Conservation (phyloP, 1,140 invertebrate species). For the Macrobrachium nipponense region DNA sequence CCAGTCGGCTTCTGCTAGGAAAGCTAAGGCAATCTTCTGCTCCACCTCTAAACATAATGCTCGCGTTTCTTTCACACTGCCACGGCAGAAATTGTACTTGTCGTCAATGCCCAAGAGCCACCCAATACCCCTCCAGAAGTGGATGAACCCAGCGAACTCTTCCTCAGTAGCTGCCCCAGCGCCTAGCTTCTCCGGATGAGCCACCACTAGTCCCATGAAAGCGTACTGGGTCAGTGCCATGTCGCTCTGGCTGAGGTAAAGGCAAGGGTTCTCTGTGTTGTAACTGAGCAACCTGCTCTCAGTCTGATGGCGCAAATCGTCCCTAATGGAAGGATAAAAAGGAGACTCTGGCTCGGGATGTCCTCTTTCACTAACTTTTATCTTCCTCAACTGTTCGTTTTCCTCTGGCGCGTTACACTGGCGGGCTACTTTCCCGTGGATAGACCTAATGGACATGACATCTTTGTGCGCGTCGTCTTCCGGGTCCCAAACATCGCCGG, state of each 20-base stretch:
- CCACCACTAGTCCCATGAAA: slow-evolving; percentile 67
- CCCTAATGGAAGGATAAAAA: slow-evolving; percentile 2
- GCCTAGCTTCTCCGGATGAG: slow-evolving; percentile 67
- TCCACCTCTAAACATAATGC: slow-evolving; percentile 12
- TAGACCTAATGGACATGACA: slow-evolving; percentile 65
- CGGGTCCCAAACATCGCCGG: slow-evolving; percentile 63
- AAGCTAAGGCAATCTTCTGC: background rate
- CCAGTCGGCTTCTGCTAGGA: background rate
- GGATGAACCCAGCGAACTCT: slow-evolving; percentile 68
- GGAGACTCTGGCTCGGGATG: background rate
- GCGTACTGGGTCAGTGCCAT: slow-evolving; percentile 68
- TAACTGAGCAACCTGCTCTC: background rate
- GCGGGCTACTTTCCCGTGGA: slow-evolving; percentile 64
- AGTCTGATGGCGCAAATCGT: background rate
- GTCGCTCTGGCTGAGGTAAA: slow-evolving; percentile 67
- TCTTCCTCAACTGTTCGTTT: background rate
- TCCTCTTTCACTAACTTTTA: background rate
- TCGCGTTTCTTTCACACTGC: background rate
- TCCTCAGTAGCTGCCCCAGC: slow-evolving; percentile 59
- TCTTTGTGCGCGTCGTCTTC: slow-evolving; percentile 57
- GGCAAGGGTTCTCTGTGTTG: slow-evolving; percentile 40
- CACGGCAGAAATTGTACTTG: slow-evolving; percentile 66
- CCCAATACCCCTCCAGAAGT: slow-evolving; percentile 69
- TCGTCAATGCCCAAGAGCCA: slow-evolving; percentile 68
- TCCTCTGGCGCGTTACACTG: background rate